Conservation (phyloP, 2,113 vertebrate genomes). For the Lepus americanus region DNA sequence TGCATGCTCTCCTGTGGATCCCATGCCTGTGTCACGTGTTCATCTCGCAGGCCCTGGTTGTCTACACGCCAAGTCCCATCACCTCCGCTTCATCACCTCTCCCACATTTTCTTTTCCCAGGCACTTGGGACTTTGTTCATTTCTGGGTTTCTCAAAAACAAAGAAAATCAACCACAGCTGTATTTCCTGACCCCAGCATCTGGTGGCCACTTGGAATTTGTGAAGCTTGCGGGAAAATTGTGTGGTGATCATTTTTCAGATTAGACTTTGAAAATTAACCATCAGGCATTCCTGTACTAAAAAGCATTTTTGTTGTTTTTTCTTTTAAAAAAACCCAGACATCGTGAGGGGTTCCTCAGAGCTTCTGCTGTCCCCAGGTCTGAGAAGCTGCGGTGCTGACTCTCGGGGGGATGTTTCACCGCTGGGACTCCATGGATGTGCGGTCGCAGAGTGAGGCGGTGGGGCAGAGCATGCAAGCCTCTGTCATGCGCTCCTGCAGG, state of each 20-base stretch:
- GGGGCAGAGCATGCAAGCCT: background rate
- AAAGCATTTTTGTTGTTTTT: background rate
- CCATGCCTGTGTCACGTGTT: rapidly evolving
- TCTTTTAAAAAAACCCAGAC: constrained; percentile 31
- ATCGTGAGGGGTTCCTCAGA: background rate
- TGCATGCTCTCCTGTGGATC: rapidly evolving
- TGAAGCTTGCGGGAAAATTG: constrained; percentile 23
- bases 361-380: background rate
- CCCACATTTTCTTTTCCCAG: constrained; percentile 20
- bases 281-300: constrained; percentile 28
- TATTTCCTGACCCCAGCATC: constrained; percentile 71
- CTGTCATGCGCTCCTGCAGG: background rate
- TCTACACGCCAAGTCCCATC: background rate
- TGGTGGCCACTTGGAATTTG: constrained; percentile 78
- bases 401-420: background rate
- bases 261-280: constrained; percentile 61
- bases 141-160: constrained; percentile 75
- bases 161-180: constrained; percentile 59
- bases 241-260: constrained; percentile 73
- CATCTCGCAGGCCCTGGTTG: background rate
- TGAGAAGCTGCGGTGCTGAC: background rate
- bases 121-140: constrained; percentile 55
- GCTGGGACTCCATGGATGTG: background rate
- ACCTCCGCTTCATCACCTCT: background rate
- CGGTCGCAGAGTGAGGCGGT: background rate